Conservation (phyloP, 2,888 invertebrate species). For the Tenthredo amoena region DNA sequence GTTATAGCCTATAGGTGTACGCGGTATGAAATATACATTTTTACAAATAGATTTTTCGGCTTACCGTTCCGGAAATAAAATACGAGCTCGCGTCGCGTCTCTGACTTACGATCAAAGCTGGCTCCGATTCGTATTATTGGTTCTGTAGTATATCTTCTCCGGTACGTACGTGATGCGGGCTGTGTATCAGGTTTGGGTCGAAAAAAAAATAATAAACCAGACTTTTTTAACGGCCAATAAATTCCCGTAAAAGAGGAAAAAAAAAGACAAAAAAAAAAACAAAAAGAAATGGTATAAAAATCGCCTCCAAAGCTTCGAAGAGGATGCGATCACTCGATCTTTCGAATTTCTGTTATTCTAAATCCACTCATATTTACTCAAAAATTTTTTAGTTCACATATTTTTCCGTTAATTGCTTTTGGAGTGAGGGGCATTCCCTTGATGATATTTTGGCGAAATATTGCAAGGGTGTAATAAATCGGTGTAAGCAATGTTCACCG, state of each 20-base stretch:
- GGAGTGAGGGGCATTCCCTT: background rate
- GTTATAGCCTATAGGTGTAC: background rate
- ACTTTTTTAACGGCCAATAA: slow-evolving; percentile 32
- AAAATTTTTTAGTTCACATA: background rate
- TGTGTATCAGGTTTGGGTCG: background rate
- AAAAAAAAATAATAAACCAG: slow-evolving; percentile 5
- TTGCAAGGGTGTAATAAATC: background rate
- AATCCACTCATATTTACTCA: background rate
- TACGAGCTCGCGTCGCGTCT: slow-evolving; percentile 38
- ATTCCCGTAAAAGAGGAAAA: background rate
- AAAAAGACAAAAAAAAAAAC: background rate
- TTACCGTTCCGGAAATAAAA: slow-evolving; percentile 52
- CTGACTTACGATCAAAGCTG: slow-evolving; percentile 50
- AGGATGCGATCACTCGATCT: background rate
- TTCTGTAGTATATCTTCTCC: slow-evolving; percentile 31
- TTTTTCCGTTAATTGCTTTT: background rate
- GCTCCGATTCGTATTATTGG: slow-evolving; percentile 48
- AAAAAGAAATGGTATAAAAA: too few species aligned
- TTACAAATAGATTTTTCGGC: slow-evolving; percentile 54
- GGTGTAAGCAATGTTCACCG: background rate
- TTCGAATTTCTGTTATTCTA: background rate
- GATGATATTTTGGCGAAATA: background rate
- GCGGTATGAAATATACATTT: slow-evolving; percentile 52
- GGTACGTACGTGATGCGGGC: slow-evolving; percentile 28
- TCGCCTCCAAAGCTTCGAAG: too few species aligned